Base-by-base conservation (phyloP, 1,140 invertebrate species). In the Ptiloglossa arizonensis region DNA sequence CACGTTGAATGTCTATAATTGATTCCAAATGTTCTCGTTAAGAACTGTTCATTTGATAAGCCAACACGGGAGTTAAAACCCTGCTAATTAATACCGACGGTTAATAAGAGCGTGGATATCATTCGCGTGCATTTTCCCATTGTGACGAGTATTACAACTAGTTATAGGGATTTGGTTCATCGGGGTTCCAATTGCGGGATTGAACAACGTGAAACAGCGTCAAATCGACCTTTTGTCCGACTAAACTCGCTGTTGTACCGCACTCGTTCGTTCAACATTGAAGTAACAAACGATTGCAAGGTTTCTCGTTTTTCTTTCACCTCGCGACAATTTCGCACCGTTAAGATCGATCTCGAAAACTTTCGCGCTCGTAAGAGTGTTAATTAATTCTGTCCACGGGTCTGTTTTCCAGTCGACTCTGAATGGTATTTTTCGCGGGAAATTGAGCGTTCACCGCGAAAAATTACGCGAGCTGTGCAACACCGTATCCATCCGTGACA, bases 71-170 rank as follows among this genome's bases (percentile, higher is more conserved):
- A 44, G 27, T 67, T 46, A 57, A 17, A 24, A 57, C 9, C n/a
- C 15, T 44, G n/a, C 15, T 67, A 68, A 75, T 75, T 67, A 75
- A 67, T 35, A 27, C 11, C n/a, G 27, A 35, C n/a, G 22, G 44
- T 75, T 75, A 68, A 67, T 68, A 67, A 67, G n/a, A 56, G 54
- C 2, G 22, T 15, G 24, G 8, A 11, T 24, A 32, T 74, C 44
- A 13, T 27, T 19, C 3, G n/a, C 13, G 60, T 0, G 17, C 11
- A 32, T 13, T 48, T 71, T 56, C 38, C 27, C 41, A n/a, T 32
- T 29, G 15, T 3, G 35, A 56, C 35, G 41, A 54, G 52, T 44
- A 27, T 11, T 54, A 32, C 24, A 44, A n/a, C 27, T n/a, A 48
- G 24, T 22, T 52, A 54, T 5, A 29, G 22, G 22, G 46, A 29